Evolutionary conservation across 2,113 vertebrate species (phyloP).

Genomic region (human): GRCh38 chr12:112353001-112353500

Average conservation of each 20-base stretch:
- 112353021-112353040: neutral
- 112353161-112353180: neutral
- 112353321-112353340: neutral
- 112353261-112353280: neutral
- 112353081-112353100: neutral
- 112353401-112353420: neutral
- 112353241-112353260: neutral
- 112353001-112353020: neutral
- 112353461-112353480: slow-evolving; percentile 26
- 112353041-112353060: neutral
- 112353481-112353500: neutral
- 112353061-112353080: neutral
- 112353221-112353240: neutral
- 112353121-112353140: neutral
- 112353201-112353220: neutral
- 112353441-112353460: neutral
- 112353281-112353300: neutral
- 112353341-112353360: neutral
- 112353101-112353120: neutral
- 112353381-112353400: neutral
- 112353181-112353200: neutral
- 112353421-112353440: neutral
- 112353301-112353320: neutral
- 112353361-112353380: neutral
- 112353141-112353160: neutral